Evolutionary conservation across 1,140 invertebrate species (phyloP).

Genomic region (Limonius californicus): DNA sequence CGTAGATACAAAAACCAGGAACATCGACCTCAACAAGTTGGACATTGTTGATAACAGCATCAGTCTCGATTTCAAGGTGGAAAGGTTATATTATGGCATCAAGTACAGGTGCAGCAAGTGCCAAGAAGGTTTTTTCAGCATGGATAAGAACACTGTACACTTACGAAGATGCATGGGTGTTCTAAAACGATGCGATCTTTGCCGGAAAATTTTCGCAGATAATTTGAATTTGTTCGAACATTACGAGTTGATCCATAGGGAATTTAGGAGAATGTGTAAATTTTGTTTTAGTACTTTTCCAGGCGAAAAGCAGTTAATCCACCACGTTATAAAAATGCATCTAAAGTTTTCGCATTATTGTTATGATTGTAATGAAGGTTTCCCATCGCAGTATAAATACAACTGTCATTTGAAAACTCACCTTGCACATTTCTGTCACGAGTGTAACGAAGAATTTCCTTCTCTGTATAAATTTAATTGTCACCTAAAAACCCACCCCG

Average conservation of each 20-base stretch:
- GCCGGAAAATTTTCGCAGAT: background rate
- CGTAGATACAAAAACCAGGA: background rate
- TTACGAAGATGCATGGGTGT: background rate
- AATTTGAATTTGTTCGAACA: background rate
- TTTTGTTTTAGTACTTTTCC: background rate
- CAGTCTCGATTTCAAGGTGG: background rate
- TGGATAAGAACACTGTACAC: background rate
- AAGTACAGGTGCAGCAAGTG: background rate
- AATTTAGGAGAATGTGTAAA: background rate
- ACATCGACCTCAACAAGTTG: background rate
- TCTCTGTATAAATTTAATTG: no score
- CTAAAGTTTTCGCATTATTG: background rate
- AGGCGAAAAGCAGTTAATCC: background rate
- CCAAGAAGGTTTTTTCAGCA: background rate
- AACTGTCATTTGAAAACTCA: no score
- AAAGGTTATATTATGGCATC: background rate
- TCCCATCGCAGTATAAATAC: no score
- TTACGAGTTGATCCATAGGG: background rate
- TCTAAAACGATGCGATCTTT: background rate
- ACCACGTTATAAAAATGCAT: background rate
- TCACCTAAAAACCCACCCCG: no score
- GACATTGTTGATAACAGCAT: background rate
- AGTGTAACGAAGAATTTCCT: no score
- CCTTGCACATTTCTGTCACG: no score
- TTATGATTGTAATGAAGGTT: background rate